phyloP scores from a whole-genome alignment of 64 coral and sea anemone species.

The Dendrophyllia cribrosa region DNA sequence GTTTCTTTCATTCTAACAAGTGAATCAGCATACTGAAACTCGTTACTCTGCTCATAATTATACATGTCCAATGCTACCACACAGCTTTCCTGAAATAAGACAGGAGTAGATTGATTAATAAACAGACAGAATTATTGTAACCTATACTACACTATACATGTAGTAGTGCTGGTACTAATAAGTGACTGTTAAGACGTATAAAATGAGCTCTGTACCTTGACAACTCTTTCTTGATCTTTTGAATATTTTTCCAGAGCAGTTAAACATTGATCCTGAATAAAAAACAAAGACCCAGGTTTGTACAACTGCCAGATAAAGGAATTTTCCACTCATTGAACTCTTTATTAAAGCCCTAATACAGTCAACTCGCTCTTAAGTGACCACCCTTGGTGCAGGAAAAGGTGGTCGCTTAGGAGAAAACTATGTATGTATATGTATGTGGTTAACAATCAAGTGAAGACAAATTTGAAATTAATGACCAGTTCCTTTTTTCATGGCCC shows the following conservation, averaged over 20 bases:
- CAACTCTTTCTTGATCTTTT: constrained; percentile 70
- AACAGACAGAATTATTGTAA: not conserved
- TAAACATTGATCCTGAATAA: constrained; percentile 69
- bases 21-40: constrained; percentile 93
- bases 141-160: not conserved
- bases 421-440: too few relatives aligned
- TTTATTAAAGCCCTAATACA: too few relatives aligned
- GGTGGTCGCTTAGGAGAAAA: too few relatives aligned
- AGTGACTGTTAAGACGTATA: too few relatives aligned
- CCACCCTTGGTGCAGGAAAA: too few relatives aligned
- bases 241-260: constrained; percentile 71
- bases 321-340: not conserved
- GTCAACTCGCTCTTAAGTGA: too few relatives aligned
- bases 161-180: too few relatives aligned
- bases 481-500: too few relatives aligned
- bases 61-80: constrained; percentile 92
- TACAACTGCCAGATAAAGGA: too few relatives aligned
- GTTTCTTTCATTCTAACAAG: constrained; percentile 64
- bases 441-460: too few relatives aligned
- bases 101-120: not conserved
- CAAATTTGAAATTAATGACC: too few relatives aligned
- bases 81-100: constrained; percentile 84
- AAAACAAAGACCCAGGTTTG: not conserved
- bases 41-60: constrained; percentile 83
- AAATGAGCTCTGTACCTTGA: constrained; percentile 43